Conservation (phyloP, 2,113 vertebrate genomes). For the cattle (Bos taurus) region DNA sequence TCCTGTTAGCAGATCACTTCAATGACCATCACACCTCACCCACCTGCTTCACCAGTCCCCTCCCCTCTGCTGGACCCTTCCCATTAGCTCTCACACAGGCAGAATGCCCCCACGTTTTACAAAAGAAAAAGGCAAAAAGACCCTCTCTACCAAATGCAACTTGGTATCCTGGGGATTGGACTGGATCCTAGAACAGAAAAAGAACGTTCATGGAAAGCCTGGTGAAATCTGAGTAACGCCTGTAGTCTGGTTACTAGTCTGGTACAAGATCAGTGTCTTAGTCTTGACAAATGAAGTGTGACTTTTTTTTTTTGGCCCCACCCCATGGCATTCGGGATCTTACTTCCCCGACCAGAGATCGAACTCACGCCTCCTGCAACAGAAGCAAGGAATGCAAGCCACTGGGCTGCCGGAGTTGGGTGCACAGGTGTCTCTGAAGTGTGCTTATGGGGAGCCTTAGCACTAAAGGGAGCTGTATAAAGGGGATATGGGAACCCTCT, state of each 20-base stretch:
- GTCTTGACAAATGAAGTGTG: not conserved
- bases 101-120: not conserved
- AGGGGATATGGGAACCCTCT: not conserved
- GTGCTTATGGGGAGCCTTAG: rapidly evolving
- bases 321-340: not conserved
- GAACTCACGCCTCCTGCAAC: not conserved
- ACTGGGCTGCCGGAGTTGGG: not conserved
- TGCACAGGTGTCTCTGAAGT: not conserved
- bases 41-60: too few relatives aligned
- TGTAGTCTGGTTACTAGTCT: rapidly evolving
- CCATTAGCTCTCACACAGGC: not conserved
- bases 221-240: not conserved
- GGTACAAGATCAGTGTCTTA: rapidly evolving
- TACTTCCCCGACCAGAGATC: not conserved
- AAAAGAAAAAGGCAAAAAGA: too few relatives aligned
- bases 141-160: not conserved
- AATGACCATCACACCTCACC: not conserved
- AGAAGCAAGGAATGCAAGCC: not conserved
- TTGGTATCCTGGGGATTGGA: not conserved
- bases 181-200: not conserved
- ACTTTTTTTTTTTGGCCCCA: not conserved
- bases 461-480: not conserved
- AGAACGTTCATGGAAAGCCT: not conserved
- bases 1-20: rapidly evolving
- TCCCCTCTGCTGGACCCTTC: not conserved